Evolutionary conservation across 1,140 invertebrate genomes (phyloP), one percentile per base, ranked within the genome.

Genomic region (Globodera rostochiensis): DNA sequence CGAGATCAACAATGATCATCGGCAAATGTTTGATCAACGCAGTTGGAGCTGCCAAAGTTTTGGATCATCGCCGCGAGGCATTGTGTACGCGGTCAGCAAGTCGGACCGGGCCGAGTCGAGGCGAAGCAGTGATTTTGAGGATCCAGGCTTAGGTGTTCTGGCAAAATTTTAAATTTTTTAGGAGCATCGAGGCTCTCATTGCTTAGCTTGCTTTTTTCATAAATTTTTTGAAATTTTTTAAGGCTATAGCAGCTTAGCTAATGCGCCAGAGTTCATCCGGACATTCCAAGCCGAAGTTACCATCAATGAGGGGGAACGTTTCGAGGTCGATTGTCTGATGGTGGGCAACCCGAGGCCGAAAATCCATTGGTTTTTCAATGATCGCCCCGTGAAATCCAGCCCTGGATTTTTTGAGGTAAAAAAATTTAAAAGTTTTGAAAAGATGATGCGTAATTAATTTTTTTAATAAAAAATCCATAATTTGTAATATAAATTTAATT

Each of bases 361-460:
- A 84, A 91, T 92, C n/a, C 86, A 89, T 25, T 92, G 92, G 91
- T 89, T 88, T 77, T 91, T 91, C 80, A 92, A 92, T 83, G 91
- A 91, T 79, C 87, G 90, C 53, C 90, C 89, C 57, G 87, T 92
- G n/a, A 83, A 81, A 49, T 84, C 82, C 6, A 88, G 89, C 73
- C 80, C 73, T 45, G 80, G 88, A 66, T 86, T 90, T 76, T 83
- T 81, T 45, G 86, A 88, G 76, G 86, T 85, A 80, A 25, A 77
- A 80, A n/a, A n/a, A n/a, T n/a, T n/a, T n/a, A n/a, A n/a, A n/a
- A n/a, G n/a, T n/a, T n/a, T n/a, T n/a, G n/a, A n/a, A n/a, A 53
- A 15, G 5, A 11, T 5, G 80, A 49, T 15, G 64, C 47, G 19
- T 13, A 9, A 76, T 70, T 82, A n/a, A 15, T 81, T 69, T 77